Evolutionary conservation across 92 coral and sea anemone genomes (phyloP).

Genomic region (Bergia sp.): DNA sequence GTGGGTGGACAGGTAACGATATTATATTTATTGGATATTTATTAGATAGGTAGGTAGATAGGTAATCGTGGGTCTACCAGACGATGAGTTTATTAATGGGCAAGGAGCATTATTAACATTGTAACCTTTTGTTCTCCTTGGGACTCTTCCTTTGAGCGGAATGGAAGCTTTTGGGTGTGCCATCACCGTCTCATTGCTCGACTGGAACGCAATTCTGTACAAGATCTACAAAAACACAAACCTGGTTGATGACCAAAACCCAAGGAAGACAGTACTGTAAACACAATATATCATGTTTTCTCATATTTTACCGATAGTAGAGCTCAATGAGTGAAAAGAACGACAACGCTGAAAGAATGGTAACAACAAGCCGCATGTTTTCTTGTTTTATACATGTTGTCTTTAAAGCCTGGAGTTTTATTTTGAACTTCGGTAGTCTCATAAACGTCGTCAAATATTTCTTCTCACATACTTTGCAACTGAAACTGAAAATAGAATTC

Average conservation of each 20-base stretch:
- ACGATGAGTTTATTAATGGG: too few species aligned
- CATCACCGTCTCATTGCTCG: slow-evolving; percentile 86
- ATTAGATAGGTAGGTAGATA: not conserved
- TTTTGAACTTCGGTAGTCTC: too few species aligned
- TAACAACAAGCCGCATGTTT: too few species aligned
- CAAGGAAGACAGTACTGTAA: not conserved
- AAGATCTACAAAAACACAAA: slow-evolving; percentile 51
- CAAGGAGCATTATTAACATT: not conserved
- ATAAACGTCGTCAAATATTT: not conserved
- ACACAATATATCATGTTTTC: not conserved
- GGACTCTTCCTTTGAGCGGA: slow-evolving; percentile 76
- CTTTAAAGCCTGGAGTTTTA: not conserved
- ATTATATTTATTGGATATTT: too few species aligned
- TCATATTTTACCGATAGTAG: not conserved
- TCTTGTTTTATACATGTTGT: not conserved
- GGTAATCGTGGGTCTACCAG: too few species aligned
- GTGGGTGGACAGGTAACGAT: too few species aligned
- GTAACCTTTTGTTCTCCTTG: slow-evolving; percentile 84
- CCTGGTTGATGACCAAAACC: not conserved
- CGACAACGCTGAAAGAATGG: too few species aligned
- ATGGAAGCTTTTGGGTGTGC: slow-evolving; percentile 77
- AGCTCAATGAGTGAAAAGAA: too few species aligned
- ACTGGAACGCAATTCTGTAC: slow-evolving; percentile 73
- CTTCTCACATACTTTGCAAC: not conserved
- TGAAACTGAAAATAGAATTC: not conserved